A percentile compares a stretch with the other conserved stretches of the same genome.
phyloP scores from a whole-genome alignment of 2,113 vertebrate genomes.

The Heliornis fulica region DNA sequence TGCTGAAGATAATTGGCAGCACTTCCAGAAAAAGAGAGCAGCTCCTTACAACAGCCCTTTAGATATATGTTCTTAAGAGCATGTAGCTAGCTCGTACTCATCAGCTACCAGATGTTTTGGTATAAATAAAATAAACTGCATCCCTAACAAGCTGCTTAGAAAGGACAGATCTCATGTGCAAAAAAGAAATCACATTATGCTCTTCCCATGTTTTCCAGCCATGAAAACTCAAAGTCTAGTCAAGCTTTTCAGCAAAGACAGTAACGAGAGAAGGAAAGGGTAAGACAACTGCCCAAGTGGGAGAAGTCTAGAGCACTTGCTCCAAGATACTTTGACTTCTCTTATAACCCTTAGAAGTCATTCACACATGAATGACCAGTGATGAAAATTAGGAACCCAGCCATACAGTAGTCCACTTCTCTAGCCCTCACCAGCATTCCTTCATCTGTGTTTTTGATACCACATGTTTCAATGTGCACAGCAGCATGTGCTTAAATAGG shows the following conservation, averaged over 20 bases:
- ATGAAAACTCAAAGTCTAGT: neutral
- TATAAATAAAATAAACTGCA: constrained; percentile 21
- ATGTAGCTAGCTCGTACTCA: neutral
- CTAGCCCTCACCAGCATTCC: neutral
- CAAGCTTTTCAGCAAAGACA: neutral
- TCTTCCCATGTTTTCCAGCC: neutral
- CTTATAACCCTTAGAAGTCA: neutral
- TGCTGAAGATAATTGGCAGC: constrained; percentile 26
- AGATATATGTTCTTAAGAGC: neutral
- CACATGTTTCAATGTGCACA: rapidly evolving
- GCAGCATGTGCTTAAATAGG: rapidly evolving
- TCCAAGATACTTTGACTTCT: neutral
- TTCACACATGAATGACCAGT: neutral
- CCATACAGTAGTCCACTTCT: neutral
- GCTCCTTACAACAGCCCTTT: neutral
- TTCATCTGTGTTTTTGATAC: neutral
- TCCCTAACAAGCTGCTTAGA: neutral
- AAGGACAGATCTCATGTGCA: neutral
- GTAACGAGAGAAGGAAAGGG: neutral
- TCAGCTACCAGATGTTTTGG: neutral
- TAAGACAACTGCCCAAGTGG: neutral
- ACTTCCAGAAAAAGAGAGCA: neutral
- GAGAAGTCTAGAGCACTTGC: neutral
- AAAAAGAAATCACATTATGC: neutral
- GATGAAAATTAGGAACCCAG: rapidly evolving